Evolutionary conservation across 2,113 vertebrate species (phyloP).

Genomic region (Hystrix brachyura): DNA sequence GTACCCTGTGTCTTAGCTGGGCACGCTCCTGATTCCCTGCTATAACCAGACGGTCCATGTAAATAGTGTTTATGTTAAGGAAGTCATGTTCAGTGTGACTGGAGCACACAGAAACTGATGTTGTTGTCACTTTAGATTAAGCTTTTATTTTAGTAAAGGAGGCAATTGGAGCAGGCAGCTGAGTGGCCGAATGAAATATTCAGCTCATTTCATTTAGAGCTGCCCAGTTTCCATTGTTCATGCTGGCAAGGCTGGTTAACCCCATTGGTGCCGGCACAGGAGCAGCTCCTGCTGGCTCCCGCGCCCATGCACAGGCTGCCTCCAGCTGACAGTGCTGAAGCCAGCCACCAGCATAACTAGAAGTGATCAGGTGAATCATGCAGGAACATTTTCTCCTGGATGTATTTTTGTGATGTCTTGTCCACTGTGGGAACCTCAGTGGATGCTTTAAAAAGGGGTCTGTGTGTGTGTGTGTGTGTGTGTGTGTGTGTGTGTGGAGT

Average conservation of each 20-base stretch:
- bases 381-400: background rate
- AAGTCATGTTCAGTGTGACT: slow-evolving; percentile 95
- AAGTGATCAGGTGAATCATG: background rate
- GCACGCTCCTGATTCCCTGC: slow-evolving; percentile 87
- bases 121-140: slow-evolving; percentile 95
- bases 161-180: slow-evolving; percentile 93
- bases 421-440: background rate
- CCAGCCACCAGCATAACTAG: background rate
- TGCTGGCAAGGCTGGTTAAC: slow-evolving; percentile 87
- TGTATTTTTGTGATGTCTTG: background rate
- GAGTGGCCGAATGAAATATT: slow-evolving; percentile 95
- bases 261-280: slow-evolving; percentile 78
- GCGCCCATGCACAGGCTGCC: too few species aligned
- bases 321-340: background rate
- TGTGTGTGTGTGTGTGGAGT: background rate
- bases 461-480: background rate
- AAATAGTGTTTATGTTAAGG: slow-evolving; percentile 94
- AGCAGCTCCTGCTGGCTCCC: background rate
- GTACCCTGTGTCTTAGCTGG: slow-evolving; percentile 86
- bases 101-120: slow-evolving; percentile 94
- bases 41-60: slow-evolving; percentile 88
- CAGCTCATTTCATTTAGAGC: slow-evolving; percentile 93
- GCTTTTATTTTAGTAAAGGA: slow-evolving; percentile 90
- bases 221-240: slow-evolving; percentile 92
- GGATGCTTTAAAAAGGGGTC: background rate